These are phyloP conservation scores for Pachymerium ferrugineum DNA, from an alignment of 2,888 invertebrate genomes.

Conservation along the genomic window DNA sequence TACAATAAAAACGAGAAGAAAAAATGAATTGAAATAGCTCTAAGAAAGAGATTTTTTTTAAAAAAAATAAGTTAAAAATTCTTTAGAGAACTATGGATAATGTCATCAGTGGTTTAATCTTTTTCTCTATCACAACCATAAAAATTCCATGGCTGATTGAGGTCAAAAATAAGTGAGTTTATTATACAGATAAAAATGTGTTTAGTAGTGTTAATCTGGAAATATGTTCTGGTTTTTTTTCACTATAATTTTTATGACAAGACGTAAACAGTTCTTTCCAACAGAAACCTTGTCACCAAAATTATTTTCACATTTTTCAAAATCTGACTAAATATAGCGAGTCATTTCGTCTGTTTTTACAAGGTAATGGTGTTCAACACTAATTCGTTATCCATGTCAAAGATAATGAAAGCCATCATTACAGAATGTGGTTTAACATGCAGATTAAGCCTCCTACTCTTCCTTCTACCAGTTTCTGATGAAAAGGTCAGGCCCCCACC, in stretches of 20 bases:
- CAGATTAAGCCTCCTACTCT: background rate
- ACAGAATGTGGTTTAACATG: background rate
- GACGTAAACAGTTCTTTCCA: too few species aligned
- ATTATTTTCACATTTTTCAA: too few species aligned
- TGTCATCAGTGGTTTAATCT: background rate
- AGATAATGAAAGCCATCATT: background rate
- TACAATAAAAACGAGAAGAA: too few species aligned
- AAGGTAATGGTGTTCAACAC: too few species aligned
- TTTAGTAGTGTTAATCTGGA: background rate
- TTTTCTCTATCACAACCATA: background rate
- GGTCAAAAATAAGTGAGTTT: constrained; percentile 6
- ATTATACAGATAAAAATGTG: background rate
- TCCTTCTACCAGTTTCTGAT: background rate
- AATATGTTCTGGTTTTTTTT: background rate
- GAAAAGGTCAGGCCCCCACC: constrained; percentile 3
- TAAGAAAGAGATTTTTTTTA: background rate
- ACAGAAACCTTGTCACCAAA: too few species aligned
- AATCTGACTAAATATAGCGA: too few species aligned
- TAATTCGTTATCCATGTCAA: too few species aligned
- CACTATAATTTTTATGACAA: background rate
- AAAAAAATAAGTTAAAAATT: background rate
- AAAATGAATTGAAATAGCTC: background rate
- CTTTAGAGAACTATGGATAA: background rate
- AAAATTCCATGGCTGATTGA: background rate
- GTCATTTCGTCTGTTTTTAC: too few species aligned